Evolutionary conservation across 2,888 invertebrate genomes (phyloP).

Genomic region (Lasius platythorax): DNA sequence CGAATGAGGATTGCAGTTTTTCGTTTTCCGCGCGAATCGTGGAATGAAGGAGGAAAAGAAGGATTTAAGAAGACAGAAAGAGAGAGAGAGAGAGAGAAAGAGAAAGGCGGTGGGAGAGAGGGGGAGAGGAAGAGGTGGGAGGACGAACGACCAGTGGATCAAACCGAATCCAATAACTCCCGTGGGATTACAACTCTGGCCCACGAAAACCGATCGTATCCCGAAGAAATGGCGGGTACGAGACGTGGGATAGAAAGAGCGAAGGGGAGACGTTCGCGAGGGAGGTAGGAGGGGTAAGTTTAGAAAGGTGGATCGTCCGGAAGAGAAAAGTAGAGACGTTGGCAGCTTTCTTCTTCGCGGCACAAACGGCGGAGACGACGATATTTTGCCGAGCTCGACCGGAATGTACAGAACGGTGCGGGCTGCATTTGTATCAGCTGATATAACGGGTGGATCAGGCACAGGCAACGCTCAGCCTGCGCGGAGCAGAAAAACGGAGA

Average conservation of each 20-base stretch:
- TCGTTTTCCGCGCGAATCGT: constrained; percentile 23
- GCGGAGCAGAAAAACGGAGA: background rate
- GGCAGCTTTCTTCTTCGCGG: constrained; percentile 49
- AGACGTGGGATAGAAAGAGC: constrained; percentile 25
- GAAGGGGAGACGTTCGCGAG: background rate
- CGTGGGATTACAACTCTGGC: constrained; percentile 80
- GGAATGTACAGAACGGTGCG: constrained; percentile 47
- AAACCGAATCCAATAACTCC: constrained; percentile 84
- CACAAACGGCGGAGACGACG: constrained; percentile 49
- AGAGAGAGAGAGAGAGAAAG: background rate
- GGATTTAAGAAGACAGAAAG: constrained; percentile 25
- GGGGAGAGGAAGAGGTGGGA: constrained; percentile 17
- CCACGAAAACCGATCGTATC: constrained; percentile 75
- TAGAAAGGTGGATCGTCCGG: constrained; percentile 39
- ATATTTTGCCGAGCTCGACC: constrained; percentile 62
- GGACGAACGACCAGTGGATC: constrained; percentile 78
- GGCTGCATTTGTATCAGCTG: constrained; percentile 58
- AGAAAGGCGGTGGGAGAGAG: background rate
- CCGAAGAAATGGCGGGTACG: constrained; percentile 55
- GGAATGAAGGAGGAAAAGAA: constrained; percentile 49
- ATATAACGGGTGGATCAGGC: background rate
- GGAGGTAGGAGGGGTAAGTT: constrained; percentile 24
- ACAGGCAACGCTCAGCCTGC: background rate
- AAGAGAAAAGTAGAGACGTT: background rate
- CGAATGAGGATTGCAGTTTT: constrained; percentile 35